Evolutionary conservation across 37 sponge, comb jelly and placozoan species (phyloP), one percentile per base, ranked within the genome.

Genomic region (Crambe crambe): DNA sequence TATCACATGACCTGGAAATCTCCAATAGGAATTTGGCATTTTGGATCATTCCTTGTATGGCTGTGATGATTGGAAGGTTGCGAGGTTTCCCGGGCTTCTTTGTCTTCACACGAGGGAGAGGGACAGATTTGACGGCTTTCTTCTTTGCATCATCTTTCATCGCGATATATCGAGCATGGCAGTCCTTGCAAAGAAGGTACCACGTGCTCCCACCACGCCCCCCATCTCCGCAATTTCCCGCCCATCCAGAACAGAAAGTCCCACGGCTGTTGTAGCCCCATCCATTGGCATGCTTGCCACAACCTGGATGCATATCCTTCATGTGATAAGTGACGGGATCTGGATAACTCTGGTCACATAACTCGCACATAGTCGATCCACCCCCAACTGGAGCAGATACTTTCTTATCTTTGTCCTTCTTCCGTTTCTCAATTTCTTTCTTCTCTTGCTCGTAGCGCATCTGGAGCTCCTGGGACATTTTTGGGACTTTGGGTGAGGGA

Each of bases 281-380:
- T 21, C 99, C 99, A 75, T 84, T 91, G 76, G 96, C 94, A 66
- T 87, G 89, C 39, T 82, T 82, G 63, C 90, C 86, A 79, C 99
- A 98, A 9, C 99, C 99, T 2, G 90, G 91, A 61, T 98, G 99
- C 31, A 68, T 47, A 22, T 87, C 77, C 68, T 91, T 90, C 99
- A 98, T 98, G 89, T 98, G 99, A 64, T 95, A 98, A 41, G 99
- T 98, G 26, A 98, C 96, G 4, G 99, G 99, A 67, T 89, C 86
- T 17, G 90, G 83, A 69, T 88, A 93, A 44, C 62, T 68, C 44
- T 89, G 89, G 37, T 90, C 94, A 73, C 99, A 98, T 56, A 98
- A 83, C 73, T 98, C 99, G 75, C 99, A 98, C 27, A 87, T 37
- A 4, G 89, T 90, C 21, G 76, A 42, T 22, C 90, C 88, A 42